Evolutionary conservation across 2,888 invertebrate genomes (phyloP).

Genomic region (Herminia tarsipennalis): DNA sequence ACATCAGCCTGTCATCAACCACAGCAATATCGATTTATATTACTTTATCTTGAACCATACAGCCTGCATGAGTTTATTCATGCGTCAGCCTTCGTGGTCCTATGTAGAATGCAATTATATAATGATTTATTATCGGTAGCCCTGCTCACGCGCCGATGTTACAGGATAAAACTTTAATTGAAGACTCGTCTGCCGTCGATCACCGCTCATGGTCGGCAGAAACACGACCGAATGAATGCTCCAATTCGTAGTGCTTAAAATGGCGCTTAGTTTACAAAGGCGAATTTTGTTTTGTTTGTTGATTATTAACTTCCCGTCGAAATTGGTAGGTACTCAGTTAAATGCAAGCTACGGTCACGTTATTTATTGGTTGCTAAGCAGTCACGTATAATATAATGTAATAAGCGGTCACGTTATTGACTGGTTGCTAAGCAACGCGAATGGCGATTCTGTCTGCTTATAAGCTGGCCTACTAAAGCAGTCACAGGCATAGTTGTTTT

Average conservation of each 20-base stretch:
- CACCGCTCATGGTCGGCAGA: slow-evolving; percentile 60
- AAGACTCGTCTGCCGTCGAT: slow-evolving; percentile 62
- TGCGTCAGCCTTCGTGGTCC: slow-evolving; percentile 23
- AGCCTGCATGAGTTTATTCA: slow-evolving; percentile 10
- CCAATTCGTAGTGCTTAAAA: slow-evolving; percentile 51
- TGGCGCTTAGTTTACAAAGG: slow-evolving; percentile 45
- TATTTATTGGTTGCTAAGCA: too few relatives aligned
- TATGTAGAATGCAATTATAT: slow-evolving; percentile 38
- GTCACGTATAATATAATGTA: too few relatives aligned
- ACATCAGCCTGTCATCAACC: slow-evolving; percentile 8
- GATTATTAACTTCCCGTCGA: too few relatives aligned
- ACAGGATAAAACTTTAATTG: slow-evolving; percentile 51
- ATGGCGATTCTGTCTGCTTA: too few relatives aligned
- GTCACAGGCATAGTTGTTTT: too few relatives aligned
- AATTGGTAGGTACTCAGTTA: too few relatives aligned
- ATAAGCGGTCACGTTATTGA: too few relatives aligned
- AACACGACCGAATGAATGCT: slow-evolving; percentile 60
- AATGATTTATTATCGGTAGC: slow-evolving; percentile 42
- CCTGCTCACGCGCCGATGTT: slow-evolving; percentile 34
- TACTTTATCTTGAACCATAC: slow-evolving; percentile 17
- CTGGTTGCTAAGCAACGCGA: too few relatives aligned
- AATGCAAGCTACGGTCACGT: too few relatives aligned
- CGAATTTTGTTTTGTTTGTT: too few relatives aligned
- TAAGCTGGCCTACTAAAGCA: too few relatives aligned
- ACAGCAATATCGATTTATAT: slow-evolving; percentile 10